These are phyloP conservation scores for Philopotamus ludificatus DNA, from an alignment of 1,140 invertebrate genomes.

Conservation along the genomic window DNA sequence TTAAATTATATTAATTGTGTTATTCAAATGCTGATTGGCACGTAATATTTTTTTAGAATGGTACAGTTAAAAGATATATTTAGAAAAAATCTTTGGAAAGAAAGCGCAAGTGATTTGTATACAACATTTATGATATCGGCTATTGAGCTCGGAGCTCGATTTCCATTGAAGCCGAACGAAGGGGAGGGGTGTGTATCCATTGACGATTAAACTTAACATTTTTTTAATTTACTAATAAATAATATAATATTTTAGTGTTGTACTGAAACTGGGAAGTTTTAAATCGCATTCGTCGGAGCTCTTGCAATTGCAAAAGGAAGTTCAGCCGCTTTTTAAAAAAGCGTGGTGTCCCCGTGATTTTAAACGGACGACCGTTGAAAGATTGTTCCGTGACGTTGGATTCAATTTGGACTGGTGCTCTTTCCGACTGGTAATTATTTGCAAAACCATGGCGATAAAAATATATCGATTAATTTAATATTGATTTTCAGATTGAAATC, in stretches of 20 bases:
- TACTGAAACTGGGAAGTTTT: slow-evolving; percentile 76
- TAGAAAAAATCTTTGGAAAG: slow-evolving; percentile 62
- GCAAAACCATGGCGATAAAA: no score
- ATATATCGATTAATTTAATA: no score
- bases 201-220: background rate
- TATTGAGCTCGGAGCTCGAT: slow-evolving; percentile 75
- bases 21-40: background rate
- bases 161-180: slow-evolving; percentile 77
- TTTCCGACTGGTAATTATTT: slow-evolving; percentile 70
- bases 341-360: slow-evolving; percentile 76
- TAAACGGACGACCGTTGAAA: slow-evolving; percentile 81
- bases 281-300: slow-evolving; percentile 72
- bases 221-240: slow-evolving; percentile 3
- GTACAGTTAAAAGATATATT: slow-evolving; percentile 75
- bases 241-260: slow-evolving; percentile 60
- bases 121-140: slow-evolving; percentile 82
- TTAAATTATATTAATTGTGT: no score
- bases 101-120: slow-evolving; percentile 68
- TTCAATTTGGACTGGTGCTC: slow-evolving; percentile 87
- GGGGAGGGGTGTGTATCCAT: slow-evolving; percentile 74
- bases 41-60: slow-evolving; percentile 54
- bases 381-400: slow-evolving; percentile 73
- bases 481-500: background rate
- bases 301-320: slow-evolving; percentile 75
- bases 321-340: slow-evolving; percentile 73